Base-by-base conservation (phyloP, 1,140 invertebrate genomes). In the Aphaenogaster rudis region DNA sequence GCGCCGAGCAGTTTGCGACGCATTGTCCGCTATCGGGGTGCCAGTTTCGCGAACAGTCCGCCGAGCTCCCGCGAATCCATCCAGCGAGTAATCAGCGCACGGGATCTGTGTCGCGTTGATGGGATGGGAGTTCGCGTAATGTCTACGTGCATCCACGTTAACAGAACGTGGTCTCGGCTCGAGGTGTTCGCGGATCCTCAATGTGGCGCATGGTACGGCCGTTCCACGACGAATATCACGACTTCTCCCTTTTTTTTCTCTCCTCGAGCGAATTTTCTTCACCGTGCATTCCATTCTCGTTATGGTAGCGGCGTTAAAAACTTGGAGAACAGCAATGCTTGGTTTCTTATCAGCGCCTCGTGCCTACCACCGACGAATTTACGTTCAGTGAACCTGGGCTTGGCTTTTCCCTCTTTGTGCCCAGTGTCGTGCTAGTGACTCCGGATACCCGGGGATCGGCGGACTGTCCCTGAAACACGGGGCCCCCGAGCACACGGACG, bases 21-120 rank as follows among this genome's bases (percentile, higher is more conserved):
- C 54, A 74, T 84, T 76, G 67, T 82, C 67, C 80, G 28, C 54
- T 72, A 84, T 84, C 69, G 33, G 69, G 45, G 54, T 36, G 69
- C 57, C 69, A 84, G 69, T 84, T 84, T 84, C 28, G 54, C 80
- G 54, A 63, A 39, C 28, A 48, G 42, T 72, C 45, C 15, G 63
- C 8, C 61, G 36, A 7, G 13, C 11, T 21, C 61, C 28, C 79
- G 54, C 66, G 52, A 76, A 76, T 61, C 54, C 69, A 63, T 50
- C 80, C 54, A 48, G 54, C 80, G 80, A 17, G 45, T 39, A 76
- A 84, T 59, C 69, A 63, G 33, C 69, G 4, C 45, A 50, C 80
- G 48, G 28, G 48, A 84, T 36, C 21, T 42, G 48, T 36, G 64
- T 36, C n/a, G 48, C 54, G 42, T 36, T 36, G 42, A 79, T 48